phyloP scores from a whole-genome alignment of 2,797 vertebrate species.

The Zalophus californianus region DNA sequence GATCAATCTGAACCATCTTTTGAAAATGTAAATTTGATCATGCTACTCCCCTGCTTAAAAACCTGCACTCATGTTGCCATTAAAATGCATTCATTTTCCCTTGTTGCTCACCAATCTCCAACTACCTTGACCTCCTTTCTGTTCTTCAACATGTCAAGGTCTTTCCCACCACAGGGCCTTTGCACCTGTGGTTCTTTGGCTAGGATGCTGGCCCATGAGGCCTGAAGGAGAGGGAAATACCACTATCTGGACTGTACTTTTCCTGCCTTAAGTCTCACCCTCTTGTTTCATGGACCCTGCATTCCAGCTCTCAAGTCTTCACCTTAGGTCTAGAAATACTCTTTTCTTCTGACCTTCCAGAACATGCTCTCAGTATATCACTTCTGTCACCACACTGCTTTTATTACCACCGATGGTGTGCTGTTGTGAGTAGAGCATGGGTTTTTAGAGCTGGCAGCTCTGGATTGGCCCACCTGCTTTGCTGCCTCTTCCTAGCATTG shows the following conservation, averaged over 20 bases:
- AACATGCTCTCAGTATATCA: background rate
- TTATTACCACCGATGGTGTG: accelerated
- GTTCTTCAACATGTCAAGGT: background rate
- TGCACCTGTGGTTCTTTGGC: background rate
- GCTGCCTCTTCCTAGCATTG: background rate
- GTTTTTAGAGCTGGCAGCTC: background rate
- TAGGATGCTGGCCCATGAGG: background rate
- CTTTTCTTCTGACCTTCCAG: background rate
- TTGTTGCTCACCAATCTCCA: background rate
- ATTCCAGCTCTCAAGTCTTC: background rate
- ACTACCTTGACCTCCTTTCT: background rate
- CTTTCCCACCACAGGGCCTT: background rate
- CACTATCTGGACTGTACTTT: background rate
- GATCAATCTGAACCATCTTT: background rate
- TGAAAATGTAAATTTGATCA: background rate
- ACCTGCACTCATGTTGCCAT: background rate
- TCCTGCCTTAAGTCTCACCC: background rate
- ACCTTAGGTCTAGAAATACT: background rate
- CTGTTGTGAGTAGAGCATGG: accelerated
- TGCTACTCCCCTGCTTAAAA: background rate
- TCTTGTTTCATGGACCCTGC: background rate
- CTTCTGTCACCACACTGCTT: background rate
- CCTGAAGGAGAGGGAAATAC: background rate
- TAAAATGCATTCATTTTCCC: background rate
- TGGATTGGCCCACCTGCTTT: too few species aligned